These are phyloP conservation scores for Neolamprologus multifasciatus DNA, from an alignment of 2,797 vertebrate species.

Conservation along the genomic window DNA sequence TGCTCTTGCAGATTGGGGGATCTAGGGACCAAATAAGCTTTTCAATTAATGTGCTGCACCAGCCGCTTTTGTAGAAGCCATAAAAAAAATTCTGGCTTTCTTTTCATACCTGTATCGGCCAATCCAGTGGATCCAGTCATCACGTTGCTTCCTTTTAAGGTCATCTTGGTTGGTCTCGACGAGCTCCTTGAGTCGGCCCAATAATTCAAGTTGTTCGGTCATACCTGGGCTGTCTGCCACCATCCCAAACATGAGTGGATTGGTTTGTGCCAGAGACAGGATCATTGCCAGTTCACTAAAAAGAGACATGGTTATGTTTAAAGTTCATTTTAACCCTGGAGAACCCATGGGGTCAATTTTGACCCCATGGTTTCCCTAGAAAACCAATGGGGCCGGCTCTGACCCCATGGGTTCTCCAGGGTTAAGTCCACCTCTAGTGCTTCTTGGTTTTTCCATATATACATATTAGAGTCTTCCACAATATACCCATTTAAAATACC, in stretches of 20 bases:
- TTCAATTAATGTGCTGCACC: background rate
- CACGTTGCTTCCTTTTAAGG: constrained; percentile 70
- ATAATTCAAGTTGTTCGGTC: constrained; percentile 75
- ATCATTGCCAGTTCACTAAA: constrained; percentile 85
- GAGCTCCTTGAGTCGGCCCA: constrained; percentile 75
- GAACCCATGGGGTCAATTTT: background rate
- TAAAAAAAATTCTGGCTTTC: background rate
- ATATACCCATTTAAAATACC: background rate
- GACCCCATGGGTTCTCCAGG: background rate
- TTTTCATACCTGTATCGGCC: constrained; percentile 74
- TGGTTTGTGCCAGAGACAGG: constrained; percentile 84
- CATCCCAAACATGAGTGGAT: constrained; percentile 80
- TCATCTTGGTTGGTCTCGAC: constrained; percentile 69
- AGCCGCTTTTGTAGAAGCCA: background rate
- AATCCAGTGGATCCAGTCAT: constrained; percentile 80
- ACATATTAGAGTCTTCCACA: background rate
- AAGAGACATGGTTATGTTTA: background rate
- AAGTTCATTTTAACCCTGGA: background rate
- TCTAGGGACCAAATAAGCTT: background rate
- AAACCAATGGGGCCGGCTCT: background rate
- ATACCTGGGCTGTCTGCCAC: constrained; percentile 74
- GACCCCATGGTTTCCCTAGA: background rate
- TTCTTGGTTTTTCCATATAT: background rate
- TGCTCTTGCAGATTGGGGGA: background rate
- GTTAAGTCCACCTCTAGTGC: background rate